A percentile compares a stretch with the other conserved stretches of the same genome.
phyloP scores from a whole-genome alignment of 2,888 invertebrate species.

The Drosophila mimetica region DNA sequence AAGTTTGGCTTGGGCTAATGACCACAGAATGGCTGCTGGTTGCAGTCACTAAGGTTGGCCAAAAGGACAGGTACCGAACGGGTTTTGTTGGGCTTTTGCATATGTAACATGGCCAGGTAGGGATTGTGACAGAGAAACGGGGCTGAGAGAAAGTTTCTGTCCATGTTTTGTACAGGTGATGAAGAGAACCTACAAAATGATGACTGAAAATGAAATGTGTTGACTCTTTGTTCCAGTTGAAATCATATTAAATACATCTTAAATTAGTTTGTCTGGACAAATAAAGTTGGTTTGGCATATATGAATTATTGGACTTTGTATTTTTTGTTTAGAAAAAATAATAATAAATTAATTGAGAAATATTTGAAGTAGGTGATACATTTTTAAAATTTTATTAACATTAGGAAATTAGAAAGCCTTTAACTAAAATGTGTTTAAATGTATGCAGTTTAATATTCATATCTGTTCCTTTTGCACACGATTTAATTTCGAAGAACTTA shows the following conservation, averaged over 20 bases:
- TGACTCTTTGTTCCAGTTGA: not conserved
- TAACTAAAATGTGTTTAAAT: no score
- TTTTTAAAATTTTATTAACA: no score
- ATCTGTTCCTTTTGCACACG: no score
- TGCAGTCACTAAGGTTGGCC: conserved; percentile 59
- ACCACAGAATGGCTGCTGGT: conserved; percentile 74
- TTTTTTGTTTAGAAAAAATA: not conserved
- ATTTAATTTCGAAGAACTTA: no score
- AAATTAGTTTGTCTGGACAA: not conserved
- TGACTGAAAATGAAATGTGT: not conserved
- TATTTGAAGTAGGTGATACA: no score
- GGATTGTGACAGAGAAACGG: not conserved
- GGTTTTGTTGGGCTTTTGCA: conserved; percentile 1
- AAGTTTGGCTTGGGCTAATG: conserved; percentile 79
- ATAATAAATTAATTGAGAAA: no score
- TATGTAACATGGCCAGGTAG: not conserved
- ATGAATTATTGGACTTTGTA: no score
- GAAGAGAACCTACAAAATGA: conserved; percentile 38
- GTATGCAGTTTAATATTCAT: no score
- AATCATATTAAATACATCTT: not conserved
- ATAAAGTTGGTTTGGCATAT: not conserved
- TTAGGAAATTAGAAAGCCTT: no score
- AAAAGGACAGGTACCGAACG: conserved; percentile 8
- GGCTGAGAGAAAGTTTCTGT: conserved; percentile 10
- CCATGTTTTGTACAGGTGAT: conserved; percentile 42